Conservation (phyloP, 1,140 invertebrate species). For the Temnothorax longispinosus region DNA sequence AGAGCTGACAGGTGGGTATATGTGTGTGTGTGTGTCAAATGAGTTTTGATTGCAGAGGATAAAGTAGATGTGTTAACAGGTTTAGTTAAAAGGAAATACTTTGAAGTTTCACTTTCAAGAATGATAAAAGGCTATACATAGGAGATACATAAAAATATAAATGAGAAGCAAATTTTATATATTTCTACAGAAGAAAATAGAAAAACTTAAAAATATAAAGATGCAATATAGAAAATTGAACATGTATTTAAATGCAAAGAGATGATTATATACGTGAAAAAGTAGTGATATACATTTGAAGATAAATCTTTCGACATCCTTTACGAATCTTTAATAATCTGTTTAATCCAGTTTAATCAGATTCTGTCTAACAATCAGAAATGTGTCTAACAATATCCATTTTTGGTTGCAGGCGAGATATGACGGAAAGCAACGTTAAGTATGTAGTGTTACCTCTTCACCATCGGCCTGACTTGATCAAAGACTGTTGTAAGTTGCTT, state of each 20-base stretch:
- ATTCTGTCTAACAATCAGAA: too few species aligned
- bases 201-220: background rate
- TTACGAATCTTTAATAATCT: background rate
- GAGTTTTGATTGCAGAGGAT: background rate
- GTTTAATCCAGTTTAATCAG: background rate
- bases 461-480: constrained; percentile 88
- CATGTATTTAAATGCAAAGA: background rate
- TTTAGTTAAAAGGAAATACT: background rate
- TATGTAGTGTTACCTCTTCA: constrained; percentile 89
- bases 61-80: background rate
- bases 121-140: background rate
- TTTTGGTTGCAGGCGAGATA: constrained; percentile 73
- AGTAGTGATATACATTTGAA: constrained; percentile 1
- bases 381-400: background rate
- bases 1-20: background rate
- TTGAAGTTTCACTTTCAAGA: background rate
- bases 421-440: constrained; percentile 75
- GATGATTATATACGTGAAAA: background rate
- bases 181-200: background rate
- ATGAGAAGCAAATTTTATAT: background rate
- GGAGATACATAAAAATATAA: background rate
- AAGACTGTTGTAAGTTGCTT: constrained; percentile 90
- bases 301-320: background rate
- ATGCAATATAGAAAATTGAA: background rate
- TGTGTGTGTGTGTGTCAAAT: background rate